These are phyloP conservation scores for Marasmarcha lunaedactyla DNA, from an alignment of 2,888 invertebrate genomes.

Conservation along the genomic window DNA sequence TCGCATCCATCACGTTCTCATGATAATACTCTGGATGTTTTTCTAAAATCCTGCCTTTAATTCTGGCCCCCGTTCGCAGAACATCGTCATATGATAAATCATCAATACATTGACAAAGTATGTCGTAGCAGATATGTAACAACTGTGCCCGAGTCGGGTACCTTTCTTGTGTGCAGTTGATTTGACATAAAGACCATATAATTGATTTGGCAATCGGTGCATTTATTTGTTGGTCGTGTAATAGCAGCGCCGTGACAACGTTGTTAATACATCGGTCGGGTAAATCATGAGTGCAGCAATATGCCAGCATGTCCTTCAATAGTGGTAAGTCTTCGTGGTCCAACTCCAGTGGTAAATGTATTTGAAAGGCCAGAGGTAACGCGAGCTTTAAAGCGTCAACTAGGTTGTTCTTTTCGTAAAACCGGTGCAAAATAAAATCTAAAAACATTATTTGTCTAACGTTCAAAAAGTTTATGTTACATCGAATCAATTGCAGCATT, in stretches of 20 bases:
- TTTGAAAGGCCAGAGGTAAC: constrained; percentile 75
- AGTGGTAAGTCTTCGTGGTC: constrained; percentile 62
- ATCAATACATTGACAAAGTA: constrained; percentile 50
- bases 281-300: constrained; percentile 54
- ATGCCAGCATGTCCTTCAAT: constrained; percentile 67
- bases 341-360: constrained; percentile 69
- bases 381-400: constrained; percentile 74
- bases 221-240: constrained; percentile 48
- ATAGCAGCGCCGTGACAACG: constrained; percentile 59
- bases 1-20: constrained; percentile 69
- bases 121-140: constrained; percentile 61
- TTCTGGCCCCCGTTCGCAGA: constrained; percentile 54
- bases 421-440: constrained; percentile 67
- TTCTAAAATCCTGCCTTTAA: constrained; percentile 49
- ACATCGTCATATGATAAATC: constrained; percentile 56
- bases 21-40: constrained; percentile 71
- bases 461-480: constrained; percentile 71
- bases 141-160: constrained; percentile 55
- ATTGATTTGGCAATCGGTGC: constrained; percentile 62
- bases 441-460: constrained; percentile 73
- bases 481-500: constrained; percentile 72
- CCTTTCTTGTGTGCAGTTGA: constrained; percentile 42
- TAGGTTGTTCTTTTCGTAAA: constrained; percentile 63
- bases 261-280: constrained; percentile 62
- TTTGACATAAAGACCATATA: constrained; percentile 66